phyloP scores from a whole-genome alignment of 2,888 invertebrate species.

The Periphyllus acericola region DNA sequence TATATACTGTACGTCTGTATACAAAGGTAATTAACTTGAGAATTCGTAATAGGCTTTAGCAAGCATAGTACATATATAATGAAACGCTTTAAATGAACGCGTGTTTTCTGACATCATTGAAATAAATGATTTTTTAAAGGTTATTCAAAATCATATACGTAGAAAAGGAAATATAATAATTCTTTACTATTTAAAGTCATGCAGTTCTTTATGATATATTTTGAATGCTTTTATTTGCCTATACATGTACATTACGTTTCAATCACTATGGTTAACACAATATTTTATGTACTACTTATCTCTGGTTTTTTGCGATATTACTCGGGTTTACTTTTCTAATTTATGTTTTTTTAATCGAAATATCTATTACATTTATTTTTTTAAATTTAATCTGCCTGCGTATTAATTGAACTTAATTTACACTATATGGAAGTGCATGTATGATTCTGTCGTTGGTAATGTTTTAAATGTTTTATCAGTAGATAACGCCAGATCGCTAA shows the following conservation, averaged over 20 bases:
- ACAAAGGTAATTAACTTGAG: slow-evolving; percentile 14
- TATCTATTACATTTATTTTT: background rate
- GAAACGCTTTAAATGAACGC: background rate
- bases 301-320: background rate
- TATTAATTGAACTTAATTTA: background rate
- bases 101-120: background rate
- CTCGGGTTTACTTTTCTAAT: background rate
- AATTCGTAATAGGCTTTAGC: background rate
- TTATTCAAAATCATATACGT: background rate
- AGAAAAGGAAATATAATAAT: background rate
- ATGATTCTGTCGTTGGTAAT: background rate
- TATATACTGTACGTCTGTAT: no score
- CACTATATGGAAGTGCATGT: no score
- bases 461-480: slow-evolving; percentile 14
- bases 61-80: background rate
- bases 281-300: background rate
- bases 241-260: background rate
- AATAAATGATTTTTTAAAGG: background rate
- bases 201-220: background rate
- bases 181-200: background rate
- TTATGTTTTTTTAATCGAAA: background rate
- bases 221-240: background rate
- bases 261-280: background rate
- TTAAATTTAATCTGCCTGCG: background rate
- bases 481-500: background rate